Evolutionary conservation across 2,888 invertebrate species (phyloP).

Genomic region (Cylindroiulus punctatus): DNA sequence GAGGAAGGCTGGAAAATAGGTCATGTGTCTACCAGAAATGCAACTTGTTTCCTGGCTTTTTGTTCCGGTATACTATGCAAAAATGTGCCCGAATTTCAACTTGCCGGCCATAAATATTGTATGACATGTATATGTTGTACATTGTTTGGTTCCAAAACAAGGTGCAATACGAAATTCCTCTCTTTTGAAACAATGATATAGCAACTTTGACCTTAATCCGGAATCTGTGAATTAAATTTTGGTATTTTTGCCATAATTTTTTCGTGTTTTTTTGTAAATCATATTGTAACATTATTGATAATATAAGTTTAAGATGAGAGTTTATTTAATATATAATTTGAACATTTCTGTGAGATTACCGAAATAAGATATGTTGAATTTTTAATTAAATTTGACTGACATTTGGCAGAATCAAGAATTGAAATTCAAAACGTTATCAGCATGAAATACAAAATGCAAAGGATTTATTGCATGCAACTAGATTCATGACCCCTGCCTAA

Average conservation of each 20-base stretch:
- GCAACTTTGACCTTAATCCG: conserved; percentile 10
- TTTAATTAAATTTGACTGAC: too few relatives aligned
- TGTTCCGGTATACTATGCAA: conserved; percentile 5
- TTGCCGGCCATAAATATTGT: neutral
- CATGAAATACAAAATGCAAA: too few relatives aligned
- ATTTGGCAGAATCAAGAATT: too few relatives aligned
- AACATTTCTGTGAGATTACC: too few relatives aligned
- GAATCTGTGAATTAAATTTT: conserved; percentile 4
- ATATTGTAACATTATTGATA: too few relatives aligned
- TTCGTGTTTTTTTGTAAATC: too few relatives aligned
- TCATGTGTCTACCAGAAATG: neutral
- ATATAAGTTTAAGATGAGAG: too few relatives aligned
- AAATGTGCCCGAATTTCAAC: neutral
- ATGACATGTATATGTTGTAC: neutral
- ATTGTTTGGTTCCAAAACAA: neutral
- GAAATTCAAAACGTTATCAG: too few relatives aligned
- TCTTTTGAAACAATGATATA: neutral
- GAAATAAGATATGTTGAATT: too few relatives aligned
- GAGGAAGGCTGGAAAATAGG: conserved; percentile 21
- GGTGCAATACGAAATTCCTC: neutral
- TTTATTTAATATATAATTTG: too few relatives aligned
- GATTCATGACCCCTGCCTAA: too few relatives aligned
- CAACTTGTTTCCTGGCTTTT: conserved; percentile 23
- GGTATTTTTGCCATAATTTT: neutral
- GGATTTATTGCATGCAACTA: too few relatives aligned